Conservation (phyloP, 2,888 invertebrate species). For the Ophioninae sp. region DNA sequence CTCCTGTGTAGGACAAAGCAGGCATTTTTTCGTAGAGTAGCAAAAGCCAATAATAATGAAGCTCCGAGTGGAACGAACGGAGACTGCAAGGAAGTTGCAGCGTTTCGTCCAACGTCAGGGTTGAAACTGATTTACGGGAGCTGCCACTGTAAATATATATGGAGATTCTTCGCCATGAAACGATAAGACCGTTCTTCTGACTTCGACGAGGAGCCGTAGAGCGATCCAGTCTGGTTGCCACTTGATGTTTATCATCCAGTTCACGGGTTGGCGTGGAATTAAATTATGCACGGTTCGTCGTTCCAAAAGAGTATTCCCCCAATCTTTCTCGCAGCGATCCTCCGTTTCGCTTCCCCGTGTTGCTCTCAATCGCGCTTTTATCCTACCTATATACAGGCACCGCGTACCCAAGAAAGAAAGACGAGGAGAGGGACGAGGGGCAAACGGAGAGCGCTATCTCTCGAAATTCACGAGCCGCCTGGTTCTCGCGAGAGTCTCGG, state of each 20-base stretch:
- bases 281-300: slow-evolving; percentile 75
- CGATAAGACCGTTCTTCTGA: slow-evolving; percentile 60
- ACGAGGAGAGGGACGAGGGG: not conserved
- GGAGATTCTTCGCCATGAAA: slow-evolving; percentile 43
- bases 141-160: slow-evolving; percentile 32
- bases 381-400: slow-evolving; percentile 3
- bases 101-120: not conserved
- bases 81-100: not conserved
- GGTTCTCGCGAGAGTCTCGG: slow-evolving; percentile 46
- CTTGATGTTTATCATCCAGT: slow-evolving; percentile 77
- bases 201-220: slow-evolving; percentile 60
- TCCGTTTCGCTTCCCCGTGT: slow-evolving; percentile 51
- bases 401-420: slow-evolving; percentile 12
- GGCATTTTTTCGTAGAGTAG: not conserved
- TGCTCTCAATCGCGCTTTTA: slow-evolving; percentile 40
- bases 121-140: slow-evolving; percentile 25
- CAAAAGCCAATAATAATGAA: not conserved
- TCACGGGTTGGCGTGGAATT: slow-evolving; percentile 69
- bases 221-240: slow-evolving; percentile 59
- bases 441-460: slow-evolving; percentile 37
- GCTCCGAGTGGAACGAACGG: not conserved
- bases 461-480: slow-evolving; percentile 54
- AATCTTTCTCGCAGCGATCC: slow-evolving; percentile 29
- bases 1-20: not conserved
- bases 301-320: slow-evolving; percentile 67